A percentile compares a stretch with the other conserved stretches of the same genome.
These are phyloP conservation scores for Adela reaumurella DNA, from an alignment of 2,888 invertebrate genomes.

Conservation along the genomic window DNA sequence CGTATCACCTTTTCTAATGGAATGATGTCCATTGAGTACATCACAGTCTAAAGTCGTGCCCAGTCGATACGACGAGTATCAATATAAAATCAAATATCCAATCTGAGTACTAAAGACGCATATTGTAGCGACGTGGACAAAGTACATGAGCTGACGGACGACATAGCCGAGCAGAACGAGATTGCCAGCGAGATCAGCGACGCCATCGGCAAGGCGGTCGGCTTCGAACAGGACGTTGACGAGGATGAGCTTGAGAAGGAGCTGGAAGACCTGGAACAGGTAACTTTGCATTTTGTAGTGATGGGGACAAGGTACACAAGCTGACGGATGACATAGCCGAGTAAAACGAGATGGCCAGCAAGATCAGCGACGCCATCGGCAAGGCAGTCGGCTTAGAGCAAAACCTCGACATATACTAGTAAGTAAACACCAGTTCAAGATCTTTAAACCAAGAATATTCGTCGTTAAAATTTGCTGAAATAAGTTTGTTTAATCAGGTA, in stretches of 20 bases:
- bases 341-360: conserved; percentile 96
- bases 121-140: conserved; percentile 86
- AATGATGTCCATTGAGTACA: too few species aligned
- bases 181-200: conserved; percentile 97
- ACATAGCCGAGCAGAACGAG: conserved; percentile 98
- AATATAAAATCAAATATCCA: too few species aligned
- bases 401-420: conserved; percentile 85
- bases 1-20: too few species aligned
- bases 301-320: conserved; percentile 3
- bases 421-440: too few species aligned
- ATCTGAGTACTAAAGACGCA: neutral
- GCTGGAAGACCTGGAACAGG: conserved; percentile 83
- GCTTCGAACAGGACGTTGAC: conserved; percentile 88
- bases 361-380: conserved; percentile 98
- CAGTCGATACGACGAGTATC: too few species aligned
- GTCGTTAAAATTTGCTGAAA: too few species aligned
- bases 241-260: conserved; percentile 86
- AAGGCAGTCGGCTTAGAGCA: conserved; percentile 93
- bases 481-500: too few species aligned
- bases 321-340: conserved; percentile 99
- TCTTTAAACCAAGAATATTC: too few species aligned
- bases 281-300: conserved; percentile 11
- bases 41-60: too few species aligned
- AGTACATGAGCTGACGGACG: conserved; percentile 99
- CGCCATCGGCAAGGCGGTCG: conserved; percentile 96